phyloP scores from a whole-genome alignment of 2,113 vertebrate genomes.

The Polypterus senegalus region DNA sequence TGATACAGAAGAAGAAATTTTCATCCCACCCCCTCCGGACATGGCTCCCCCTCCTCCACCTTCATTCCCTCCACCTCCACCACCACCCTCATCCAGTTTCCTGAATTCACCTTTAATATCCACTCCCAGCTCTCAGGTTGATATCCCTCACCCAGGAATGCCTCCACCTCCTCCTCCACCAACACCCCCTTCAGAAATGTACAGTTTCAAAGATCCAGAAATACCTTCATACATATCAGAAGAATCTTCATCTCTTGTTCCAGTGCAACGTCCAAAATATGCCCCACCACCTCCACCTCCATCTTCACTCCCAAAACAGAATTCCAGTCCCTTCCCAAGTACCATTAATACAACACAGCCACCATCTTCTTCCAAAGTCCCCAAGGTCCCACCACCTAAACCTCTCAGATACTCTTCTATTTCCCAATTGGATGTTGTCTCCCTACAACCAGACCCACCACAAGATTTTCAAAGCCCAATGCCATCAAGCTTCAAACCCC shows the following conservation, averaged over 20 bases:
- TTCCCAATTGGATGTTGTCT: constrained; percentile 26
- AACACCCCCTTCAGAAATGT: constrained; percentile 11
- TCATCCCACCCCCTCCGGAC: constrained; percentile 65
- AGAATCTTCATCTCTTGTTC: constrained; percentile 22
- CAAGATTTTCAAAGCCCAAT: constrained; percentile 21
- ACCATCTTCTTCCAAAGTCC: constrained; percentile 31
- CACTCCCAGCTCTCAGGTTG: constrained; percentile 37
- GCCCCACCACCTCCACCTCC: constrained; percentile 44
- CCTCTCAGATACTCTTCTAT: constrained; percentile 46
- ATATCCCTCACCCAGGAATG: constrained; percentile 25
- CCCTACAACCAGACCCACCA: constrained; percentile 26
- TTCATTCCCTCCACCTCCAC: constrained; percentile 32
- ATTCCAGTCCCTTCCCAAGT: constrained; percentile 46
- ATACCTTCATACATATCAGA: constrained; percentile 45
- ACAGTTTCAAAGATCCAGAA: neutral
- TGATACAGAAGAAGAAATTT: constrained; percentile 42
- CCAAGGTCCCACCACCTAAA: constrained; percentile 44
- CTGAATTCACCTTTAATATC: constrained; percentile 18
- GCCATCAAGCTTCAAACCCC: constrained; percentile 54
- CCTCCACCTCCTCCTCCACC: constrained; percentile 12
- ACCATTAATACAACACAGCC: constrained; percentile 52
- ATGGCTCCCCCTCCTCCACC: constrained; percentile 51
- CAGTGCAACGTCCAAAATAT: constrained; percentile 34
- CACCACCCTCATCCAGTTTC: constrained; percentile 27
- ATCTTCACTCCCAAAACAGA: constrained; percentile 17